Percentiles rank a stretch among this genome's conserved stretches.
phyloP scores from a whole-genome alignment of 2,888 invertebrate genomes.

The Metopia argyrocephala region DNA sequence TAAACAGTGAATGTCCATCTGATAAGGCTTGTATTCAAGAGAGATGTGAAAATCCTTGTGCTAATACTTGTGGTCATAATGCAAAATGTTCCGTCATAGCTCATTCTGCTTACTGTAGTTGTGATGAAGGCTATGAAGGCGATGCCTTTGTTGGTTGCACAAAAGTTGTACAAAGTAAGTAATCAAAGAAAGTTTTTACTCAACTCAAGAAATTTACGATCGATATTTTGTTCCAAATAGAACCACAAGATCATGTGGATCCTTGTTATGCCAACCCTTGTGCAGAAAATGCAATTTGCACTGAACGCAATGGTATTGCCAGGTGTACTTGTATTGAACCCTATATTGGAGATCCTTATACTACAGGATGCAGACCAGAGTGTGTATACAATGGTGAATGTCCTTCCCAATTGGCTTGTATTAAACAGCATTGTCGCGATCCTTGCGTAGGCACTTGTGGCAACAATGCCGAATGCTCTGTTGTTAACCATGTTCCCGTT shows the following conservation, averaged over 20 bases:
- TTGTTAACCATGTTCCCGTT: constrained; percentile 89
- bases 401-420: constrained; percentile 86
- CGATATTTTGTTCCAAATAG: constrained; percentile 58
- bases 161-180: constrained; percentile 79
- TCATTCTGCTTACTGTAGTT: constrained; percentile 90
- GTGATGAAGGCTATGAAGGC: constrained; percentile 87
- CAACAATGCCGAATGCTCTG: constrained; percentile 88
- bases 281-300: constrained; percentile 90
- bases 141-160: constrained; percentile 91
- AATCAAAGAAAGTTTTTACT: neutral
- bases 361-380: constrained; percentile 91
- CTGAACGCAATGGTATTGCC: constrained; percentile 83
- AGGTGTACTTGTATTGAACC: constrained; percentile 92
- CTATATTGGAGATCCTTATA: constrained; percentile 92
- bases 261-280: constrained; percentile 91
- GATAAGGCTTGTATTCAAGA: constrained; percentile 89
- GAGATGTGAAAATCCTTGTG: constrained; percentile 90
- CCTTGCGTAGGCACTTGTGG: constrained; percentile 93
- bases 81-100: constrained; percentile 89
- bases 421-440: constrained; percentile 91
- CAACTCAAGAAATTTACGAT: neutral
- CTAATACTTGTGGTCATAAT: constrained; percentile 87
- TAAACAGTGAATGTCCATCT: constrained; percentile 89
- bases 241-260: constrained; percentile 71
- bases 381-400: constrained; percentile 91